Percentiles rank a stretch among this genome's conserved stretches.
These are phyloP conservation scores for Dicranocentrus wangi DNA, from an alignment of 2,888 invertebrate species.

Conservation along the genomic window DNA sequence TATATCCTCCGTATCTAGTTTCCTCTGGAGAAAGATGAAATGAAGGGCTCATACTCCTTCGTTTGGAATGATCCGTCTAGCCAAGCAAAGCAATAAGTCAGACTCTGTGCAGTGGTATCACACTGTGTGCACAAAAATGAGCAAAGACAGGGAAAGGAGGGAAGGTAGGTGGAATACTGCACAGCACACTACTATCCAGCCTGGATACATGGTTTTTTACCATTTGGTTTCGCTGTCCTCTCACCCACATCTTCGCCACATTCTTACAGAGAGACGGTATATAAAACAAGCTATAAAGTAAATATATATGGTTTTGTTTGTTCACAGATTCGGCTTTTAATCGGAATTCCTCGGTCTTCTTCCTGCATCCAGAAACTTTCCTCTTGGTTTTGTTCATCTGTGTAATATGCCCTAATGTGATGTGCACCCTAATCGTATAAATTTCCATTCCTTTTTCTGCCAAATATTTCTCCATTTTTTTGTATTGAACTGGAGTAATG, in stretches of 20 bases:
- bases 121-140: background rate
- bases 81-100: background rate
- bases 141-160: background rate
- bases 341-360: slow-evolving; percentile 43
- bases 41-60: background rate
- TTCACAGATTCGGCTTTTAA: slow-evolving; percentile 38
- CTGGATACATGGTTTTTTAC: background rate
- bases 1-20: background rate
- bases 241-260: slow-evolving; percentile 5
- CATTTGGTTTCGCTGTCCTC: background rate
- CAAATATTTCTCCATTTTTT: slow-evolving; percentile 3
- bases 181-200: background rate
- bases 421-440: background rate
- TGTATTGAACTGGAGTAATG: background rate
- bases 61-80: too few species aligned
- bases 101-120: background rate
- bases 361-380: background rate
- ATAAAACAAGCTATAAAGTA: background rate
- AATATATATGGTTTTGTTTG: slow-evolving; percentile 1
- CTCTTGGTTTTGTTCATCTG: slow-evolving; percentile 11
- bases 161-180: background rate
- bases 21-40: slow-evolving; percentile 24
- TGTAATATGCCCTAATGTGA: background rate
- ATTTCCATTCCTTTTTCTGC: background rate
- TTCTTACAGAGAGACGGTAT: background rate